Evolutionary conservation across 2,797 vertebrate genomes (phyloP).

Genomic region (Bradypodion pumilum): DNA sequence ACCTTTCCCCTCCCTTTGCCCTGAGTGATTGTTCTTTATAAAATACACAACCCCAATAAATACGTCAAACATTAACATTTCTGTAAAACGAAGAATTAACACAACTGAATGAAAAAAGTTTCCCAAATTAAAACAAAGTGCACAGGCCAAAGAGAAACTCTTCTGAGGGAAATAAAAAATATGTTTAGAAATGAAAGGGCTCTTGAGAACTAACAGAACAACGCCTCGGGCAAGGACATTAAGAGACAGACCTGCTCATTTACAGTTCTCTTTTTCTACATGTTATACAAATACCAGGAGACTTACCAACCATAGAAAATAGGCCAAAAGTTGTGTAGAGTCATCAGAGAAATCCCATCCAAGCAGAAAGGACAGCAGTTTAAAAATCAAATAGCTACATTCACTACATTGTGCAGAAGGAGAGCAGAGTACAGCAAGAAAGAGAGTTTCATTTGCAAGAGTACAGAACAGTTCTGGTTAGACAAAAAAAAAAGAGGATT

Average conservation of each 20-base stretch:
- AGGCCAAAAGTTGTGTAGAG: slow-evolving; percentile 70
- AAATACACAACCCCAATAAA: slow-evolving; percentile 63
- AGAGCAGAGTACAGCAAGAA: slow-evolving; percentile 60
- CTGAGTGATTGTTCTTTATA: slow-evolving; percentile 56
- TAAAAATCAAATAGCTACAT: slow-evolving; percentile 81
- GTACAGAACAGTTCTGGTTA: slow-evolving; percentile 33
- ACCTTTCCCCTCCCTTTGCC: slow-evolving; percentile 48
- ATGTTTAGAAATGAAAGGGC: slow-evolving; percentile 43
- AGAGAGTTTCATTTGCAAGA: slow-evolving; percentile 39
- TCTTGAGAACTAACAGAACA: slow-evolving; percentile 45
- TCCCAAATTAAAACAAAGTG: slow-evolving; percentile 19
- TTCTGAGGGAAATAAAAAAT: slow-evolving; percentile 40
- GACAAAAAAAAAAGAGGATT: slow-evolving; percentile 21
- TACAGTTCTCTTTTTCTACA: slow-evolving; percentile 63
- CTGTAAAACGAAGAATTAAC: slow-evolving; percentile 49
- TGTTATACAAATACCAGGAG: slow-evolving; percentile 72
- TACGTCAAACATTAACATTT: slow-evolving; percentile 38
- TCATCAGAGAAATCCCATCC: slow-evolving; percentile 74
- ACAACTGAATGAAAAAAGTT: slow-evolving; percentile 20
- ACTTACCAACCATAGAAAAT: slow-evolving; percentile 78
- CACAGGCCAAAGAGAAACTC: slow-evolving; percentile 47
- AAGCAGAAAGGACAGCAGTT: slow-evolving; percentile 77
- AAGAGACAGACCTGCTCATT: slow-evolving; percentile 48
- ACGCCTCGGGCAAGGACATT: slow-evolving; percentile 22
- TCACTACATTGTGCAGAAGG: slow-evolving; percentile 74